Evolutionary conservation across 2,113 vertebrate species (phyloP), one percentile per base, ranked within the genome.

Genomic region (Melierax canorus): DNA sequence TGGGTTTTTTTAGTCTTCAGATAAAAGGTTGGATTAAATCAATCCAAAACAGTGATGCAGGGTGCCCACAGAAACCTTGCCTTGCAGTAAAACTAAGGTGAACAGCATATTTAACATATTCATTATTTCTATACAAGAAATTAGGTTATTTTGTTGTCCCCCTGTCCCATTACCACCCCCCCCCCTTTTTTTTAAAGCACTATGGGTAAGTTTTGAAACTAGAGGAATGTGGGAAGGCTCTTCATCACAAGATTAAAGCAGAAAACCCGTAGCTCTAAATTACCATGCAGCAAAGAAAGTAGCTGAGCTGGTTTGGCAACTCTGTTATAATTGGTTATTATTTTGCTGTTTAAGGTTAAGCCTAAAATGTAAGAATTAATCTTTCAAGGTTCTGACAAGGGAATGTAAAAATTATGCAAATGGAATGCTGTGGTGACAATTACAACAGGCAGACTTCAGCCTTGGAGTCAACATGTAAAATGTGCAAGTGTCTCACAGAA

Each of bases 261-360:
- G 50, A 83, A 90, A 74, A 1, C 36, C 32, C 38, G 59, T 85
- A 69, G 46, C 17, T 67, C 51, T 75, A 63, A 64, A 73, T 85
- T 94, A 29, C 48, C 22, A 26, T 27, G 13, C 51, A 68, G 86
- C 34, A 90, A 66, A 86, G 53, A 66, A 95, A 86, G 91, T 48
- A 87, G 62, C 2, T 7, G 78, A 89, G 53, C 91, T 91, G 45
- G 91, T 94, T 95, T 88, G 83, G 67, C 53, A 81, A 12, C 48
- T 89, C 32, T 29, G 26, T 22, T 63, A 21, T 92, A 83, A 83
- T 21, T 85, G 36, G 53, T 34, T 94, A 39, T 87, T 86, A 62
- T 91, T 94, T 96, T 94, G 43, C 78, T 83, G 10, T 64, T 86
- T 79, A 78, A 71, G 34, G 39, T 91, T 90, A 86, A 92, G 30